Base-by-base conservation (phyloP, 2,888 invertebrate genomes). In the Sympetrum striolatum region DNA sequence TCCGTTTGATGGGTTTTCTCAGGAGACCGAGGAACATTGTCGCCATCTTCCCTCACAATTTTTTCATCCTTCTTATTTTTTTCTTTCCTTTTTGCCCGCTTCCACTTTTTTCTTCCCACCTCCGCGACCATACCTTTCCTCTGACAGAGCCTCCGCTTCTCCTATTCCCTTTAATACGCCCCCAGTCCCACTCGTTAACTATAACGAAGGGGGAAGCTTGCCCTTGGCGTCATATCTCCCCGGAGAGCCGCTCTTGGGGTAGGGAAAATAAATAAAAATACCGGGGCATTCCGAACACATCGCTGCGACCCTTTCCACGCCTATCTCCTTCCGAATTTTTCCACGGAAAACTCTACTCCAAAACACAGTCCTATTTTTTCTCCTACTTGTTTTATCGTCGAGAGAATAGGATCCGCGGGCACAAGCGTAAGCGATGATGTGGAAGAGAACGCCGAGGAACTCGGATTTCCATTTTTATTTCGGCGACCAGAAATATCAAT, bases 131-230 rank as follows among this genome's bases (percentile, higher is more conserved):
- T 44, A 44, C 44, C 44, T 44, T 44, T 44, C 44, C 44, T 44
- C 79, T 31, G 31, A 14, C 79, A 25, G 79, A 25, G 12, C 79
- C 5, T 25, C 12, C n/a, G 10, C 22, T 60, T 31, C 82, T 25
- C 58, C 31, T 31, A 37, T n/a, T 37, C 60, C 58, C 86, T 37
- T 35, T 86, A 60, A 86, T 60, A 58, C 86, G 64, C 86, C 86
- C 60, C 39, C 86, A 60, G 86, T 86, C 60, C 86, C 86, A 86
- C 86, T 86, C 86, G 86, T 86, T 86, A 86, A 86, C 86, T 58
- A 86, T 86, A 86, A 86, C 86, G 86, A 86, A 86, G 86, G 60
- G 86, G 86, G n/a, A n/a, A 58, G 86, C 64, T 58, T 64, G 60
- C 73, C 73, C 73, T 73, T 73, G 73, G 73, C 73, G 73, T 73